phyloP scores from a whole-genome alignment of 37 sponge, comb jelly and placozoan species.

The Eunapius fragilis region DNA sequence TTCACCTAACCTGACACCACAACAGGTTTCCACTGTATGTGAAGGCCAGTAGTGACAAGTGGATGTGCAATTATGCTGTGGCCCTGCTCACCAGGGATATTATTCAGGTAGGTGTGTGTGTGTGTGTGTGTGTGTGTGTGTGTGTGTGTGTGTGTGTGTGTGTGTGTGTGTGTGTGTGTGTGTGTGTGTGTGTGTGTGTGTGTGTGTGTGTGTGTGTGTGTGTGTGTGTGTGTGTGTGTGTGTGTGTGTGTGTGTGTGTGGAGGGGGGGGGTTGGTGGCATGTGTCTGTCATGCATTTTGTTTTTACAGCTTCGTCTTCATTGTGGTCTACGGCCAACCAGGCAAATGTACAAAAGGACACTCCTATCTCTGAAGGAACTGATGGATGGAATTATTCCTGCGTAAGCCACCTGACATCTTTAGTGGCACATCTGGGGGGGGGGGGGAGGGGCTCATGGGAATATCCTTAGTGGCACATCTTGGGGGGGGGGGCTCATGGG shows the following conservation, averaged over 20 bases:
- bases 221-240: background rate
- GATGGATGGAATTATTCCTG: constrained; percentile 31
- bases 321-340: constrained; percentile 51
- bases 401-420: background rate
- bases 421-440: too few relatives aligned
- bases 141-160: background rate
- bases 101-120: constrained; percentile 24
- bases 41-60: constrained; percentile 46
- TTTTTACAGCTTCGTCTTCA: constrained; percentile 63
- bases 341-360: constrained; percentile 35
- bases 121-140: too few relatives aligned
- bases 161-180: background rate
- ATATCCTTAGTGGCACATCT: too few relatives aligned
- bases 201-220: background rate
- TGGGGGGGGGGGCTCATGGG: too few relatives aligned
- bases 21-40: constrained; percentile 71
- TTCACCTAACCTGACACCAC: too few relatives aligned
- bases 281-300: too few relatives aligned
- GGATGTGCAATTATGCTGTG: constrained; percentile 51
- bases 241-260: background rate
- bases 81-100: constrained; percentile 59
- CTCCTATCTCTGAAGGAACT: constrained; percentile 49
- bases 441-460: too few relatives aligned
- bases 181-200: background rate
- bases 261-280: background rate